These are phyloP conservation scores for Gobio gobio DNA, from an alignment of 2,113 vertebrate genomes.

Conservation along the genomic window DNA sequence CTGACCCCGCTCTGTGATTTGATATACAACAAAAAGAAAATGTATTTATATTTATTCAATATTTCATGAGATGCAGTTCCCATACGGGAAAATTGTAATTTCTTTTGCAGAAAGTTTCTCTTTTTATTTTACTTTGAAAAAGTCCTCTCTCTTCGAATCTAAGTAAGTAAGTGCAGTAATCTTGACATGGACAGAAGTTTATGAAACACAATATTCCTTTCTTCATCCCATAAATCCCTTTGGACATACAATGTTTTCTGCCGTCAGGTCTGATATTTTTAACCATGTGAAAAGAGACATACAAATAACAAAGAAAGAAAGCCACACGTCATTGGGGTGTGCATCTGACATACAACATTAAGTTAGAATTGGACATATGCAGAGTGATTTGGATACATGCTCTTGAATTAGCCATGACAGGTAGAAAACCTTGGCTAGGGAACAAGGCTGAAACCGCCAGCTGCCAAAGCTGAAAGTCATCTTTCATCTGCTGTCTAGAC, in stretches of 20 bases:
- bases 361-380: neutral
- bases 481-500: conserved; percentile 71
- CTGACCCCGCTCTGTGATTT: too few species aligned
- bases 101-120: neutral
- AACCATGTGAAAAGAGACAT: neutral
- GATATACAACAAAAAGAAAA: neutral
- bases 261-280: neutral
- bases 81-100: neutral
- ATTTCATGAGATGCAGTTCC: neutral
- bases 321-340: neutral
- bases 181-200: neutral
- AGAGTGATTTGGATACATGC: conserved; percentile 20
- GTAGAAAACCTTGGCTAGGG: conserved; percentile 39
- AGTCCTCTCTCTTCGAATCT: neutral
- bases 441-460: conserved; percentile 50
- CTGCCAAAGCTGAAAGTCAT: conserved; percentile 59
- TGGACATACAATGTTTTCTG: neutral
- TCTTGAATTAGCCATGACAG: conserved; percentile 28
- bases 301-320: neutral
- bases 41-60: too few species aligned
- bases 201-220: conserved; percentile 1
- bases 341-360: neutral
- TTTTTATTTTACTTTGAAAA: neutral
- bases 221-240: neutral
- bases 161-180: neutral